Evolutionary conservation across 1,140 invertebrate genomes (phyloP), one percentile per base, ranked within the genome.

Genomic region (Heliconius himera): DNA sequence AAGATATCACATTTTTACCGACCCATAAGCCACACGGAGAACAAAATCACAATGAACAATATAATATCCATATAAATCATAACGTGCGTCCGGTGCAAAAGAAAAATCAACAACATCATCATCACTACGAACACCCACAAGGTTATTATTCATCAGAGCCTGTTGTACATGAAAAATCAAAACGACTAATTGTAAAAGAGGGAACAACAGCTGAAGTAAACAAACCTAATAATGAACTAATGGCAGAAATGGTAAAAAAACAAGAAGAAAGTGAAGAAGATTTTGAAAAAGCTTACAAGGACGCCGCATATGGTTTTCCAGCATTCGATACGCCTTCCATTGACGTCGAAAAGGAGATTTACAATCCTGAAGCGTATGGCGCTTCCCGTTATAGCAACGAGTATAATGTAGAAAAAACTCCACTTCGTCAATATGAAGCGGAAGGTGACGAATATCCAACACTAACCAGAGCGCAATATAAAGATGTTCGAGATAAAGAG

Each of bases 281-380:
- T 81, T 95, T 95, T 77, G 93, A 95, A 80, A 91, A 91, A 70
- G 93, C 89, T 5, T 95, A 95, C 66, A 91, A 94, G 82, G 87
- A 94, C 72, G 89, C 94, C 18, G 92, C 93, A 8, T 87, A 85
- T 75, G 93, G 92, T 66, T 95, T 95, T 60, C 90, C 89, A 9
- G 89, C 90, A 1, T 94, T 90, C 49, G 84, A 89, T 72, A 66
- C 83, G 20, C 82, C 88, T 36, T 79, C 84, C 5, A 79, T 85
- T 33, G 89, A 93, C 74, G 51, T 54, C 13, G 91, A 94, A 81
- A 91, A 90, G 71, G 88, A 93, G 22, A 90, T 93, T n/a, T 93
- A 92, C 60, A 91, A 90, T 74, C 91, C 93, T 0, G 86, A 87
- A 22, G 85, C 83, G 26, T 94, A 94, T 70, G 92, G 91, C 1